Conservation (phyloP, 1,140 invertebrate species). For the Brachionus koreanus region DNA sequence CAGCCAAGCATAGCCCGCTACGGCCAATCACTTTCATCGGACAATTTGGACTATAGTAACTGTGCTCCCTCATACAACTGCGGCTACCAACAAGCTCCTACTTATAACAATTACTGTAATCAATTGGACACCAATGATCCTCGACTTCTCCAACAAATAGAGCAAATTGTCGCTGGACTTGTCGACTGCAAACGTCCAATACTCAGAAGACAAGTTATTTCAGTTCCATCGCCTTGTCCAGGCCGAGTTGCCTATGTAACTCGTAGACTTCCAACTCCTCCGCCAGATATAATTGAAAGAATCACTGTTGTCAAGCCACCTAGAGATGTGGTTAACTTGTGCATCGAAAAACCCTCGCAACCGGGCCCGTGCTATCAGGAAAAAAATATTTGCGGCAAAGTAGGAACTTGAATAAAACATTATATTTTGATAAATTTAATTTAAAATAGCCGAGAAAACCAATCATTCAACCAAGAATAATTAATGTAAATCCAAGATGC, state of each 20-base stretch:
- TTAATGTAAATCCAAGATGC: not conserved
- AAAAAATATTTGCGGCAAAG: conserved; percentile 34
- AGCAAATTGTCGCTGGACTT: conserved; percentile 19
- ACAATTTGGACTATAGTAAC: not conserved
- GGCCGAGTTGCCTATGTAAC: conserved; percentile 35
- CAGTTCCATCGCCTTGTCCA: conserved; percentile 36
- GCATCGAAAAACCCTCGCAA: conserved; percentile 34
- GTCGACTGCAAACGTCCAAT: conserved; percentile 37
- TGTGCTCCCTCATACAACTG: not conserved
- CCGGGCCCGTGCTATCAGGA: conserved; percentile 34
- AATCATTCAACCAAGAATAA: conserved; percentile 41
- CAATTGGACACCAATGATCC: conserved; percentile 37
- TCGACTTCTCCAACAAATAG: conserved; percentile 18
- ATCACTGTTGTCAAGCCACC: conserved; percentile 43
- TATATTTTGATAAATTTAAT: not conserved
- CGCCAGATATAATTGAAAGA: conserved; percentile 43
- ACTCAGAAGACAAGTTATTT: conserved; percentile 25
- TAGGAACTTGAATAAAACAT: not conserved
- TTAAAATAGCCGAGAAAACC: conserved; percentile 29
- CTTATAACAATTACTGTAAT: conserved; percentile 10
- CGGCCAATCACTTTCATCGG: conserved; percentile 17
- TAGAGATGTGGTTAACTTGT: conserved; percentile 36
- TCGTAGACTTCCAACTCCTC: conserved; percentile 34
- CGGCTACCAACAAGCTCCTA: not conserved
- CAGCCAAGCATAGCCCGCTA: conserved; percentile 27